Evolutionary conservation across 1,140 invertebrate genomes (phyloP), one percentile per base, ranked within the genome.

Genomic region (Drosophila bocki): DNA sequence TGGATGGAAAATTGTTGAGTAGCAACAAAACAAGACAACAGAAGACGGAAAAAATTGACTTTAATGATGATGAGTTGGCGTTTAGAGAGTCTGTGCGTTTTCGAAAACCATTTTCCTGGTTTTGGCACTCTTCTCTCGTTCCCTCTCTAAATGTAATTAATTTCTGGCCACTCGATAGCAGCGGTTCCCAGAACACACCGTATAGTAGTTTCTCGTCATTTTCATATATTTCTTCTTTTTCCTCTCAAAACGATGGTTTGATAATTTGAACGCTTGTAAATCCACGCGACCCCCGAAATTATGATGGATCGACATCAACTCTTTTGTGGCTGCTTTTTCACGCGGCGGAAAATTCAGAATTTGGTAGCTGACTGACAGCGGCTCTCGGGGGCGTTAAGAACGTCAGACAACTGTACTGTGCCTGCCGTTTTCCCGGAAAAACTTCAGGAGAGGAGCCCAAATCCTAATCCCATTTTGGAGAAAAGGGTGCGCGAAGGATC

Each of bases 1-100:
- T 85, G 62, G 80, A 78, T 72, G 81, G 82, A 78, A 56, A 78
- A 85, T 80, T 77, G 81, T 80, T 60, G 72, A 84, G 70, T 71
- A 68, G 63, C 82, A 82, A 81, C 60, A 81, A 74, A 85, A 77
- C 75, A 67, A 62, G 41, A 51, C 70, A 78, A 81, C 59, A 81
- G 59, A 72, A 78, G 57, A 79, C 51, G 39, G 45, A 42, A 80
- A 82, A 90, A 87, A 91, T 80, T 75, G 69, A 91, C 79, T 90
- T 90, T 90, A 90, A 90, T 90, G 82, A 90, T 90, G 85, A 90
- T 90, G 85, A 90, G 85, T 91, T 91, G 78, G 85, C 85, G 85
- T 79, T 88, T 88, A 90, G 78, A 81, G 81, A 84, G 80, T 70
- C 22, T 50, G 65, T 64, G 63, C 48, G 61, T 70, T 78, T 80